These are phyloP conservation scores for Eristalis pertinax DNA, from an alignment of 2,888 invertebrate genomes.

Conservation along the genomic window DNA sequence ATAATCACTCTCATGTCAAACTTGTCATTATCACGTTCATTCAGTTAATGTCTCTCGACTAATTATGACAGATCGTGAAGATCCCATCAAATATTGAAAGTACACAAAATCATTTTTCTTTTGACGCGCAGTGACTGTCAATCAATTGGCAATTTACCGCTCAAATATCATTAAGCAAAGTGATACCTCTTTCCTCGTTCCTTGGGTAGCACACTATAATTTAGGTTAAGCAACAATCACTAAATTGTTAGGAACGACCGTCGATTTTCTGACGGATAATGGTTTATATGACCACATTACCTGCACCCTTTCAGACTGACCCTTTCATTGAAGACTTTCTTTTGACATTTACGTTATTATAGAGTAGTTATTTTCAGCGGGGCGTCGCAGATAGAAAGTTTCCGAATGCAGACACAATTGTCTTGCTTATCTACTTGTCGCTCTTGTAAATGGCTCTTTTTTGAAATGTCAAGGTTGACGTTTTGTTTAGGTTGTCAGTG, in stretches of 20 bases:
- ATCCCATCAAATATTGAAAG: neutral
- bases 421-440: neutral
- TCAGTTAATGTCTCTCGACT: too few relatives aligned
- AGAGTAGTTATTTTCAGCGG: neutral
- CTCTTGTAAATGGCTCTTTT: neutral
- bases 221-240: neutral
- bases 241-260: neutral
- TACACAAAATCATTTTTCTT: neutral
- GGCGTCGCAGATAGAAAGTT: neutral
- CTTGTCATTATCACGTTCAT: too few relatives aligned
- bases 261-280: slow-evolving; percentile 1
- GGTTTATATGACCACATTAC: neutral
- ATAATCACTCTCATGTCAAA: too few relatives aligned
- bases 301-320: neutral
- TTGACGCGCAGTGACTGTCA: neutral
- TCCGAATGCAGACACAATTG: slow-evolving; percentile 20
- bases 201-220: neutral
- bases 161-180: neutral
- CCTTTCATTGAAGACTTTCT: neutral
- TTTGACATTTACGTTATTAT: neutral
- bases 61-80: neutral
- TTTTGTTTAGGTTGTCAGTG: slow-evolving; percentile 10
- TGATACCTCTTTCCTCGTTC: too few relatives aligned
- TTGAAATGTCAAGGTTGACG: slow-evolving; percentile 37
- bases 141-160: neutral